A percentile compares a stretch with the other conserved stretches of the same genome.
phyloP scores from a whole-genome alignment of 2,113 vertebrate species.

The Dromaius novaehollandiae region DNA sequence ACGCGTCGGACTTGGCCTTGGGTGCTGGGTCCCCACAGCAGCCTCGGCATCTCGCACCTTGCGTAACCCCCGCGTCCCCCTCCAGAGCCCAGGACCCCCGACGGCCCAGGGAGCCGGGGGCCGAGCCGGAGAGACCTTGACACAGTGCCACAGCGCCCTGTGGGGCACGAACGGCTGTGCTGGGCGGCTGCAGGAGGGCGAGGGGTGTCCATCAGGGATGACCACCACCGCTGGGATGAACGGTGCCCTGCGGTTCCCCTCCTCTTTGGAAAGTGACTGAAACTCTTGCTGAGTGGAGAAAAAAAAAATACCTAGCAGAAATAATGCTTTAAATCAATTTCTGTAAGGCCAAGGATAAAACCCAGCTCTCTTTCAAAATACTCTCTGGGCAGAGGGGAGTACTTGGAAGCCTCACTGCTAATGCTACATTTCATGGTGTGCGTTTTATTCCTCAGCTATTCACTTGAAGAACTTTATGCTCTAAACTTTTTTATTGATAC shows the following conservation, averaged over 20 bases:
- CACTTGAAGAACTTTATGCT: neutral
- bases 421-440: neutral
- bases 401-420: neutral
- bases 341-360: neutral
- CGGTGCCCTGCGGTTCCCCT: neutral
- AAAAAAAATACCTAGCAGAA: neutral
- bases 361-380: neutral
- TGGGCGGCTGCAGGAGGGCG: too few species aligned
- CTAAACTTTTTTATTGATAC: conserved; percentile 36
- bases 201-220: too few species aligned
- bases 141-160: too few species aligned
- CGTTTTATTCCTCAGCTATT: neutral
- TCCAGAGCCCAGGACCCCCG: too few species aligned
- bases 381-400: neutral
- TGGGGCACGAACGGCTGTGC: too few species aligned
- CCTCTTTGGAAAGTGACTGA: neutral
- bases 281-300: neutral
- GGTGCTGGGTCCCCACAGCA: too few species aligned
- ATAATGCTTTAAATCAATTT: neutral
- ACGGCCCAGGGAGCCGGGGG: too few species aligned
- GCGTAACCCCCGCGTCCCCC: too few species aligned
- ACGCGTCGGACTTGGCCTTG: too few species aligned
- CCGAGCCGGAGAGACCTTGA: too few species aligned
- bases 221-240: neutral
- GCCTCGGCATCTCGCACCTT: too few species aligned